These are phyloP conservation scores for Eupithecia subumbrata DNA, from an alignment of 2,888 invertebrate genomes.

Conservation along the genomic window DNA sequence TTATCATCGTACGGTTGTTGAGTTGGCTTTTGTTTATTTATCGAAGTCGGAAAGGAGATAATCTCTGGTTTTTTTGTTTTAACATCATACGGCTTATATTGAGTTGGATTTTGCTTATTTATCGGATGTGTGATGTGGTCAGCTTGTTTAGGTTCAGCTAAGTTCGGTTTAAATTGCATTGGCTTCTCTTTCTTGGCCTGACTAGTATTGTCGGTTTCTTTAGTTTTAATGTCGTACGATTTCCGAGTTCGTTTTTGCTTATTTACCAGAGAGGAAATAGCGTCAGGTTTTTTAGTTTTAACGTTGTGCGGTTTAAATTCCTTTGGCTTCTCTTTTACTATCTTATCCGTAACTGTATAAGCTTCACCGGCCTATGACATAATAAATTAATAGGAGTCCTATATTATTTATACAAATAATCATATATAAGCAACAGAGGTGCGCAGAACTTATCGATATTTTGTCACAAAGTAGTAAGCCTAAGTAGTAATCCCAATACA, in stretches of 20 bases:
- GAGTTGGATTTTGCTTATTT: neutral
- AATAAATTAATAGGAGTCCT: constrained; percentile 2
- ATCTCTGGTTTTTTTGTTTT: neutral
- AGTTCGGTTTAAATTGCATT: neutral
- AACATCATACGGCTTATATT: neutral
- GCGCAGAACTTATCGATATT: neutral
- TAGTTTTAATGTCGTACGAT: neutral
- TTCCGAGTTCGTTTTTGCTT: neutral
- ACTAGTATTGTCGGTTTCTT: neutral
- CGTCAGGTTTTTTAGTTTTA: constrained; percentile 13
- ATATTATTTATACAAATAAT: neutral
- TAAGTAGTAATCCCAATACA: neutral
- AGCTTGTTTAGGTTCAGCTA: neutral
- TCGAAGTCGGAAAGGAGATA: neutral
- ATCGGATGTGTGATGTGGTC: neutral
- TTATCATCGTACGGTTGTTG: neutral
- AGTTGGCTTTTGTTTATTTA: neutral
- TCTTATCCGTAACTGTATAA: neutral
- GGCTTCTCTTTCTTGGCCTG: neutral
- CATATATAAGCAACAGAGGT: neutral
- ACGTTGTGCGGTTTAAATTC: constrained; percentile 15
- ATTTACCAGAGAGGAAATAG: neutral
- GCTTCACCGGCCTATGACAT: constrained; percentile 23
- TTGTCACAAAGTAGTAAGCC: neutral
- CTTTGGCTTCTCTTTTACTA: constrained; percentile 4